Evolutionary conservation across 1,140 invertebrate genomes (phyloP).

Genomic region (Olivierus martensii): DNA sequence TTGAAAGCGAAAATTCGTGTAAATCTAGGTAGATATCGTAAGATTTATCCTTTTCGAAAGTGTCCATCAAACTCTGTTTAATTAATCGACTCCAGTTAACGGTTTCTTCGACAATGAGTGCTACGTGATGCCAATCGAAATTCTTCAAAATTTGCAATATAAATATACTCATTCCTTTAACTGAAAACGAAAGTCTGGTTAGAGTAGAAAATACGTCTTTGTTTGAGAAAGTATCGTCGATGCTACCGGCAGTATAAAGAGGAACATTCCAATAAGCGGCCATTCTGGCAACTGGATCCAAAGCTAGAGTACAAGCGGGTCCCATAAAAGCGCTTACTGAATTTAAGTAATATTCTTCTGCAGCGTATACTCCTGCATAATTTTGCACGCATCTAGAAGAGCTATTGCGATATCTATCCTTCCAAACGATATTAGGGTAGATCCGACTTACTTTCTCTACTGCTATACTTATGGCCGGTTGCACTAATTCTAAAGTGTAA

Average conservation of each 20-base stretch:
- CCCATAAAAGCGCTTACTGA: conserved; percentile 15
- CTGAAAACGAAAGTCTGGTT: conserved; percentile 61
- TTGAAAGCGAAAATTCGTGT: neutral
- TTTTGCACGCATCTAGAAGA: conserved; percentile 10
- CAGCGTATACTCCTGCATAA: conserved; percentile 12
- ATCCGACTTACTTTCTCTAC: conserved; percentile 4
- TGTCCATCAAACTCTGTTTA: neutral
- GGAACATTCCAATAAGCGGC: conserved; percentile 46
- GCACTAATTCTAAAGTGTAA: conserved; percentile 10
- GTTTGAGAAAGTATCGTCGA: conserved; percentile 53
- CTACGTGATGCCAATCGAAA: conserved; percentile 69
- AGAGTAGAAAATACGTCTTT: conserved; percentile 71
- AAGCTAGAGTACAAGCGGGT: conserved; percentile 52
- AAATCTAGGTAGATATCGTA: neutral
- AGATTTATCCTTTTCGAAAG: neutral
- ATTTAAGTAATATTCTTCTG: conserved; percentile 19
- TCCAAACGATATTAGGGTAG: conserved; percentile 10
- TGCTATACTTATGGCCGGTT: conserved; percentile 17
- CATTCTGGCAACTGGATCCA: conserved; percentile 65
- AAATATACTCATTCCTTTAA: conserved; percentile 60
- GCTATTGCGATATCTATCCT: conserved; percentile 3
- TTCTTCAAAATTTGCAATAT: conserved; percentile 38
- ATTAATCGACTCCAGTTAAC: neutral
- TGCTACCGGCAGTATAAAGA: conserved; percentile 57
- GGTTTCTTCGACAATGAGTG: conserved; percentile 56